Evolutionary conservation across 1,140 invertebrate genomes (phyloP), one percentile per base, ranked within the genome.

Genomic region (Drosophila carrolli): DNA sequence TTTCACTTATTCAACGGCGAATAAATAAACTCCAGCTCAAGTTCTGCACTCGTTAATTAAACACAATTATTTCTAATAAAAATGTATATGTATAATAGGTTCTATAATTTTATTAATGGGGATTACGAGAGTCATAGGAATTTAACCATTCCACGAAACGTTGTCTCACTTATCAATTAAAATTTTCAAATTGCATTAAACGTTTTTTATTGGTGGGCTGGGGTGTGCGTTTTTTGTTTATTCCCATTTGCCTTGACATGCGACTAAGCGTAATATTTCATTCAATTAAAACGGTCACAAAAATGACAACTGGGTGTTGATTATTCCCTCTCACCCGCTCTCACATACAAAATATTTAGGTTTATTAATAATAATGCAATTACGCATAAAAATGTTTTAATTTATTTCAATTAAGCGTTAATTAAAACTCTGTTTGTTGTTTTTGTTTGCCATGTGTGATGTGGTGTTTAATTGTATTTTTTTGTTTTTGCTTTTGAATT

Each of bases 311-410:
- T 66, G 73, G 60, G 72, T 76, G 73, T 75, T 44, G 50, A 61
- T 41, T 46, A 61, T 27, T 62, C 48, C 61, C 50, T 14, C 47
- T 37, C 38, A 9, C 43, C 44, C 35, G n/a, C 35, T 0, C 44
- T 23, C 37, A 4, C 48, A 85, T 65, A 74, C 80, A 90, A 65
- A 88, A 90, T 90, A 90, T 90, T 90, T 90, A 90, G 86, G 81
- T 91, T 90, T 90, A 90, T 90, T 85, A 90, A 90, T 90, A 90
- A 90, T 90, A 90, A 90, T 90, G 86, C 86, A 90, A 90, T 90
- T 90, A 90, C 88, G 86, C 86, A 90, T 90, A 90, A 90, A 90
- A 90, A 90, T 90, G 86, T 90, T 90, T 91, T 90, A 90, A 90
- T 90, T 90, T 90, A 90, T 90, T 90, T 90, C 86, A 90, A 90